Evolutionary conservation across 2,113 vertebrate species (phyloP).

Genomic region (Pardalotus punctatus): DNA sequence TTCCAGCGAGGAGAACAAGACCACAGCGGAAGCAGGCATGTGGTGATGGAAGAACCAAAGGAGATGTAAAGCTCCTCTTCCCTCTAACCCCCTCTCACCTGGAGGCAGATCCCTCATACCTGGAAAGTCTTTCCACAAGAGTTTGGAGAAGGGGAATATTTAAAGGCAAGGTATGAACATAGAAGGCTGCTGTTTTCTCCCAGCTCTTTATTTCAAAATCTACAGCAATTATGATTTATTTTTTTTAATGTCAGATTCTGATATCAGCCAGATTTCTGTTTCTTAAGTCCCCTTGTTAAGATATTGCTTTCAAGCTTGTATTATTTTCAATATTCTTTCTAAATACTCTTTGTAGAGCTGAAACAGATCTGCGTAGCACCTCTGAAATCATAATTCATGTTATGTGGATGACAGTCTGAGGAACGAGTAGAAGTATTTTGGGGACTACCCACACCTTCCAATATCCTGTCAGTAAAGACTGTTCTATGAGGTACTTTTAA

Average conservation of each 20-base stretch:
- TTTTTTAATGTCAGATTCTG: not conserved
- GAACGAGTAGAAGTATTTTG: not conserved
- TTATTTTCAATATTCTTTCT: not conserved
- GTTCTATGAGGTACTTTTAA: not conserved
- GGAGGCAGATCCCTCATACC: not conserved
- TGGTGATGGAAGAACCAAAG: not conserved
- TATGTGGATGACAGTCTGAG: not conserved
- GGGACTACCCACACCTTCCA: not conserved
- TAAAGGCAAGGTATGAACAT: not conserved
- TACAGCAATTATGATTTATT: not conserved
- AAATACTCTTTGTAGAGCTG: not conserved
- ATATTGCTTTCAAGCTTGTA: not conserved
- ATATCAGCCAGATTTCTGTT: not conserved
- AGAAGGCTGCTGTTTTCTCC: not conserved
- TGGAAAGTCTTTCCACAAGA: not conserved
- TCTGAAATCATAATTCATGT: not conserved
- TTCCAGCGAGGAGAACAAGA: not conserved
- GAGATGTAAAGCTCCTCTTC: not conserved
- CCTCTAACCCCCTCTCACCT: not conserved
- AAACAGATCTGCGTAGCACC: not conserved
- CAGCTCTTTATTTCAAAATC: not conserved
- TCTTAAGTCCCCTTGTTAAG: not conserved
- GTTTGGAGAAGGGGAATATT: not conserved
- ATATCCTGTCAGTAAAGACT: not conserved
- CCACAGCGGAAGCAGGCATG: not conserved